Conservation (phyloP, 2,797 vertebrate genomes). For the Varecia variegata region DNA sequence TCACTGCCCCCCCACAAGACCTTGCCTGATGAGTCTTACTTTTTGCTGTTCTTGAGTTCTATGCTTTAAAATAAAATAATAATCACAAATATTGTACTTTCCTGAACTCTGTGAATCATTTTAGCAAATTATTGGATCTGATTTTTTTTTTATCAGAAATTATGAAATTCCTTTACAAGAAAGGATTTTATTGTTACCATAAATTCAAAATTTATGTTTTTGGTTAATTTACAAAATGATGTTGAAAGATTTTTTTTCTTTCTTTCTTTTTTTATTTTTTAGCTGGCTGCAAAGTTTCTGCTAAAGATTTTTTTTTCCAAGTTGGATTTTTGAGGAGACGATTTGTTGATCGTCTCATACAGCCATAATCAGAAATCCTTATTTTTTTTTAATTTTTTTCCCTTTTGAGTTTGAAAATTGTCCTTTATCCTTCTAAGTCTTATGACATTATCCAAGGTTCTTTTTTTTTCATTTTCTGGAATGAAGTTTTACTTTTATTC, state of each 20-base stretch:
- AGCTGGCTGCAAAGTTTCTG: neutral
- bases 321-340: neutral
- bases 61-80: neutral
- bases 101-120: neutral
- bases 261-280: neutral
- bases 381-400: neutral
- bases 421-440: neutral
- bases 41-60: neutral
- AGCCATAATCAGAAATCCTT: neutral
- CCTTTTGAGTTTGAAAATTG: neutral
- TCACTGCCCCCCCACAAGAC: neutral
- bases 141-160: neutral
- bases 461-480: neutral
- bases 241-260: neutral
- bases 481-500: neutral
- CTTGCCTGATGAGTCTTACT: neutral
- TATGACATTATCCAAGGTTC: neutral
- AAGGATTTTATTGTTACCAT: neutral
- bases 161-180: neutral
- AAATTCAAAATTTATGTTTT: neutral
- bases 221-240: neutral
- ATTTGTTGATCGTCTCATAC: neutral
- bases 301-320: neutral
- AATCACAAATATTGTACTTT: neutral
- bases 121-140: neutral